Conservation (phyloP, 2,888 invertebrate species). For the Agrotis puta region DNA sequence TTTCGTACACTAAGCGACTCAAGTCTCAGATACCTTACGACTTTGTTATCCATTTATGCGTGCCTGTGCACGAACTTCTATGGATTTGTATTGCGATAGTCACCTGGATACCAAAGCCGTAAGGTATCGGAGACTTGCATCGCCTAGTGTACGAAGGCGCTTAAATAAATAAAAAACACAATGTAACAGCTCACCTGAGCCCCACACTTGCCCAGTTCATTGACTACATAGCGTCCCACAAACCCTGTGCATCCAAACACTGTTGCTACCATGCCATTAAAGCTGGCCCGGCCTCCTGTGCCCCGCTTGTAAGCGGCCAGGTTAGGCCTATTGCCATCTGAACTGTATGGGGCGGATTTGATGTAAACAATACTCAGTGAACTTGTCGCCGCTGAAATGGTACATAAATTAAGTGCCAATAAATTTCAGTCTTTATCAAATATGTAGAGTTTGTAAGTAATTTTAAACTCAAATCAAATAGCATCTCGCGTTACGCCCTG, state of each 20-base stretch:
- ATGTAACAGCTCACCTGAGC: conserved; percentile 94
- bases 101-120: too few species aligned
- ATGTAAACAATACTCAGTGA: conserved; percentile 86
- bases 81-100: too few species aligned
- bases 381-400: conserved; percentile 82
- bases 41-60: too few species aligned
- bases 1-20: too few species aligned
- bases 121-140: too few species aligned
- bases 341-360: conserved; percentile 89
- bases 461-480: not conserved
- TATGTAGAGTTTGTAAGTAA: conserved; percentile 13
- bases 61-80: too few species aligned
- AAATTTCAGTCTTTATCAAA: conserved; percentile 7
- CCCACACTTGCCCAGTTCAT: conserved; percentile 96
- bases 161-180: too few species aligned
- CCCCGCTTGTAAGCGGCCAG: conserved; percentile 94
- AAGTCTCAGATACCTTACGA: too few species aligned
- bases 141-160: too few species aligned
- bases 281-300: conserved; percentile 98
- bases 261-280: conserved; percentile 99
- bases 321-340: conserved; percentile 90
- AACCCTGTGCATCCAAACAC: conserved; percentile 98
- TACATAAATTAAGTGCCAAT: conserved; percentile 4
- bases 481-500: too few species aligned
- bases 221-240: conserved; percentile 96